Percentiles rank a stretch among this genome's conserved stretches.
phyloP scores from a whole-genome alignment of 2,888 invertebrate species.

The Apotomis capreana region DNA sequence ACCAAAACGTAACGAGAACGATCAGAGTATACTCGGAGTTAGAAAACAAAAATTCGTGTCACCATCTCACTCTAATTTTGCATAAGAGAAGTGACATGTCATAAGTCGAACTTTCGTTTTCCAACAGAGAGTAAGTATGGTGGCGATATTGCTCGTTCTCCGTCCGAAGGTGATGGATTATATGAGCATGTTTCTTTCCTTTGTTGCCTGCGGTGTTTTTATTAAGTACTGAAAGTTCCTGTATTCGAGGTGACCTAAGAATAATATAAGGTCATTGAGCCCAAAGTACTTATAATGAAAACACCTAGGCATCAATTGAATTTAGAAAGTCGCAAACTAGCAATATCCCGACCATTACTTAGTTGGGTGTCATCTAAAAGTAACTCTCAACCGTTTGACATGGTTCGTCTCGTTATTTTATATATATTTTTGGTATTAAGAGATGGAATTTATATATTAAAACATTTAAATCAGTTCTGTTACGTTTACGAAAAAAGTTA shows the following conservation, averaged over 20 bases:
- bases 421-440: not conserved
- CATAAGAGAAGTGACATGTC: not conserved
- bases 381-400: not conserved
- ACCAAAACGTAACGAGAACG: conserved; percentile 13
- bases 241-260: no score
- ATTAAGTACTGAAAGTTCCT: no score
- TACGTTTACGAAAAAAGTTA: not conserved
- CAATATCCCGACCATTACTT: not conserved
- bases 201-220: no score
- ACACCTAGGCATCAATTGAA: no score
- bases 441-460: not conserved
- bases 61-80: not conserved
- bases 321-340: not conserved
- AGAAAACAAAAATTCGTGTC: not conserved
- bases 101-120: not conserved
- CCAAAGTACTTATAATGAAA: no score
- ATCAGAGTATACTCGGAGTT: not conserved
- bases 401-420: conserved; percentile 4
- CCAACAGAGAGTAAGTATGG: not conserved
- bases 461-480: not conserved
- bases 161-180: no score
- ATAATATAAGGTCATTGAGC: no score
- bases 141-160: no score
- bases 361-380: not conserved
- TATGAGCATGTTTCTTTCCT: no score